These are phyloP conservation scores for Scolopax rusticola DNA, from an alignment of 2,797 vertebrate genomes.

Conservation along the genomic window DNA sequence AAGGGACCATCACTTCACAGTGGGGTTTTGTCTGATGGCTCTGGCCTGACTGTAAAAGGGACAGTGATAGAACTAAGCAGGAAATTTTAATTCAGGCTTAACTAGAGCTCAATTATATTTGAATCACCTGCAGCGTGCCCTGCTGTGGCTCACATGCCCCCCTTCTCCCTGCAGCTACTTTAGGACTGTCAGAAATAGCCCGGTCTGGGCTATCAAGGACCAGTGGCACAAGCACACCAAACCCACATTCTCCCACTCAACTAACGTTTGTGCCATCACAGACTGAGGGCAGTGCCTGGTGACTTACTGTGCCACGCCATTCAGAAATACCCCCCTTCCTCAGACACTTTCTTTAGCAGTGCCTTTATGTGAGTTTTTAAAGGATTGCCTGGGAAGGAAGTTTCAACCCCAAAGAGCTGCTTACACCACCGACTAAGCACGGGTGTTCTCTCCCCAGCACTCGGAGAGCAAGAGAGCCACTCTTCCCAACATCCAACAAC, in stretches of 20 bases:
- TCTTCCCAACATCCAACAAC: background rate
- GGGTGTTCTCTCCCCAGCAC: background rate
- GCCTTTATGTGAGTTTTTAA: background rate
- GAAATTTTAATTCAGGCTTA: constrained; percentile 44
- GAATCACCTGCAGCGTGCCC: constrained; percentile 35
- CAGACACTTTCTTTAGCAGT: background rate
- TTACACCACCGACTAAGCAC: background rate
- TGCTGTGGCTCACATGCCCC: constrained; percentile 45
- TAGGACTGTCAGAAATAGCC: background rate
- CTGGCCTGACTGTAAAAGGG: background rate
- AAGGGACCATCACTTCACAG: background rate
- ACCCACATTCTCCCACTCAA: background rate
- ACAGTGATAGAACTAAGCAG: background rate
- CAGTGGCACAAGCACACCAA: background rate
- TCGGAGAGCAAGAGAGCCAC: background rate
- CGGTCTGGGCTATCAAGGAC: background rate
- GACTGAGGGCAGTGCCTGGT: background rate
- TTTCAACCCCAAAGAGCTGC: background rate
- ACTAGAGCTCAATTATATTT: background rate
- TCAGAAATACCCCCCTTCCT: background rate
- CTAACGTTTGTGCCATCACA: background rate
- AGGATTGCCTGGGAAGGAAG: background rate
- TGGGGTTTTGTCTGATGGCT: background rate
- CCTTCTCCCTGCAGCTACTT: background rate
- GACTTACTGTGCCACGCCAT: background rate